Evolutionary conservation across 37 sponge, comb jelly and placozoan genomes (phyloP).

Genomic region (Agelas oroides): DNA sequence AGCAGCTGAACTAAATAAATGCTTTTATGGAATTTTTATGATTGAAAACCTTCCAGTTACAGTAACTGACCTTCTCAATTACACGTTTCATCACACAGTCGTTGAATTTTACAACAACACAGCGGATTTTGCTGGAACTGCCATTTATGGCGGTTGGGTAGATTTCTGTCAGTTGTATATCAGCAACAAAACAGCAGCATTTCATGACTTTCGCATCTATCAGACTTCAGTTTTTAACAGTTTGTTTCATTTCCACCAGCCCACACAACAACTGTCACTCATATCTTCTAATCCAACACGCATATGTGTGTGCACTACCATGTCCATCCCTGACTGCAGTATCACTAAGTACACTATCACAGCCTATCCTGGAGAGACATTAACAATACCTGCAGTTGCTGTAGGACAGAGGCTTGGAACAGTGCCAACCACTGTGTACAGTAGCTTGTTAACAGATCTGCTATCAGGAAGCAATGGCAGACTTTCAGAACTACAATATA

Average conservation of each 20-base stretch:
- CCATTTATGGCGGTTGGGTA: not conserved
- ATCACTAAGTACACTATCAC: not conserved
- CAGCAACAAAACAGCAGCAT: too few relatives aligned
- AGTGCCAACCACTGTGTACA: too few relatives aligned
- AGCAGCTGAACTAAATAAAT: too few relatives aligned
- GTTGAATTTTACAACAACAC: not conserved
- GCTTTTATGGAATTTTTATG: too few relatives aligned
- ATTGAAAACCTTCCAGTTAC: too few relatives aligned
- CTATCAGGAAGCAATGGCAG: too few relatives aligned
- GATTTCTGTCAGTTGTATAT: not conserved
- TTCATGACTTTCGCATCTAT: too few relatives aligned
- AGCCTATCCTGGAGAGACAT: not conserved
- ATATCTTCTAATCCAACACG: not conserved
- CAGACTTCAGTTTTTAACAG: too few relatives aligned
- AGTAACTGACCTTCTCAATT: too few relatives aligned
- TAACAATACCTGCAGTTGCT: not conserved
- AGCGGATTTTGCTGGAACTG: not conserved
- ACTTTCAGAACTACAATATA: too few relatives aligned
- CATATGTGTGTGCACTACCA: not conserved
- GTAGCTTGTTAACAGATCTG: too few relatives aligned
- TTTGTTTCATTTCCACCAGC: not conserved
- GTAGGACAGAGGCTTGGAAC: not conserved
- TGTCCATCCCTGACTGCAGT: not conserved
- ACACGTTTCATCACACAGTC: not conserved
- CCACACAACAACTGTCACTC: not conserved